Conservation (phyloP, 1,140 invertebrate genomes). For the Panulirus ornatus region DNA sequence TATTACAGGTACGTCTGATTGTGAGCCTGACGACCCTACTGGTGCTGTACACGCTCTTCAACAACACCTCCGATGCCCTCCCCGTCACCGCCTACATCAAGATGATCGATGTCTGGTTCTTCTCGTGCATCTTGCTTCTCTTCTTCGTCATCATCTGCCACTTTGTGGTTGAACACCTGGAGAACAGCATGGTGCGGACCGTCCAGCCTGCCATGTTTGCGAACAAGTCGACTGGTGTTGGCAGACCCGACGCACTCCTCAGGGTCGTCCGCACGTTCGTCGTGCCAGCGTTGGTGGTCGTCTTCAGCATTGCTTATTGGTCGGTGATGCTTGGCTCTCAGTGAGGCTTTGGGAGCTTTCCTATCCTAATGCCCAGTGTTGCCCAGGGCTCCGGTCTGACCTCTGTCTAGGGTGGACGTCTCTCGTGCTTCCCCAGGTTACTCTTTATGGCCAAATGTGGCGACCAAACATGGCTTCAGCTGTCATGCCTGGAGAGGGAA, state of each 20-base stretch:
- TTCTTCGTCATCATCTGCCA: not conserved
- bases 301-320: not conserved
- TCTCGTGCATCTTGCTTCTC: not conserved
- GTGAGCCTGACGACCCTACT: not conserved
- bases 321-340: not conserved
- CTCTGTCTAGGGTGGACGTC: too few species aligned
- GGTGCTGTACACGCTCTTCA: not conserved
- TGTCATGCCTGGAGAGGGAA: too few species aligned
- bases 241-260: too few species aligned
- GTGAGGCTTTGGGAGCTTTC: too few species aligned
- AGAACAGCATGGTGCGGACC: not conserved
- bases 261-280: not conserved
- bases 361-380: too few species aligned
- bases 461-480: too few species aligned
- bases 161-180: not conserved
- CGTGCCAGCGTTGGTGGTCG: not conserved
- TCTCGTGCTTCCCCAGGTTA: too few species aligned
- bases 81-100: not conserved
- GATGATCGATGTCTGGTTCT: conserved; percentile 12
- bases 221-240: too few species aligned
- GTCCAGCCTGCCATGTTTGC: not conserved
- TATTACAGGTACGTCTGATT: not conserved
- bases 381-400: too few species aligned
- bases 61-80: not conserved
- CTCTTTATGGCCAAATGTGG: too few species aligned